Evolutionary conservation across 2,797 vertebrate species (phyloP).

Genomic region (Denticeps clupeoides): DNA sequence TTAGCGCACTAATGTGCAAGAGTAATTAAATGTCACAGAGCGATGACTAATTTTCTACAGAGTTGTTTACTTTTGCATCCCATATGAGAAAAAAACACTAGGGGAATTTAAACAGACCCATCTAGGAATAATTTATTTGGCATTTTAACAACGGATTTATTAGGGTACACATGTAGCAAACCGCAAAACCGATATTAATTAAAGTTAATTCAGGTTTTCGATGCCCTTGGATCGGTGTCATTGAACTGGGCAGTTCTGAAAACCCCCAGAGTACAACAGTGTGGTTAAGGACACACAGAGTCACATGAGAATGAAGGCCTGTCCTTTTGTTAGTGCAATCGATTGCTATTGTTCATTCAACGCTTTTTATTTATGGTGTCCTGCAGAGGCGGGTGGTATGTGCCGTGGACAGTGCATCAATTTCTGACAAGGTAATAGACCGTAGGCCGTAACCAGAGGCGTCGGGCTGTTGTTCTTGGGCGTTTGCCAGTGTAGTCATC

Average conservation of each 20-base stretch:
- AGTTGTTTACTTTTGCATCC: background rate
- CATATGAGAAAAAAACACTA: background rate
- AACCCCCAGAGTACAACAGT: too few relatives aligned
- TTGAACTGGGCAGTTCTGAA: too few relatives aligned
- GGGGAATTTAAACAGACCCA: too few relatives aligned
- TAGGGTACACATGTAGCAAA: too few relatives aligned
- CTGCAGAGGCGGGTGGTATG: background rate
- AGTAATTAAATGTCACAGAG: background rate
- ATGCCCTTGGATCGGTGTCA: too few relatives aligned
- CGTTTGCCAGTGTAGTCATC: background rate
- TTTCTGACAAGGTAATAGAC: background rate
- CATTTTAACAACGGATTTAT: too few relatives aligned
- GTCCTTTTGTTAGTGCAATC: background rate
- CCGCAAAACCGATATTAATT: too few relatives aligned
- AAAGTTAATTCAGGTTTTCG: too few relatives aligned
- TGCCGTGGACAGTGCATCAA: background rate
- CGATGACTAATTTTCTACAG: too few relatives aligned
- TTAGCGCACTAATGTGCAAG: background rate
- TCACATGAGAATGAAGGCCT: background rate
- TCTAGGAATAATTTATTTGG: too few relatives aligned
- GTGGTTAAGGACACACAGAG: background rate
- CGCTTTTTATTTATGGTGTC: background rate
- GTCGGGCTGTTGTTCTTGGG: background rate
- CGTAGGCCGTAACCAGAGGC: background rate
- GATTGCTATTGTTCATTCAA: background rate